phyloP scores from a whole-genome alignment of 2,113 vertebrate species.

The Pardalotus punctatus region DNA sequence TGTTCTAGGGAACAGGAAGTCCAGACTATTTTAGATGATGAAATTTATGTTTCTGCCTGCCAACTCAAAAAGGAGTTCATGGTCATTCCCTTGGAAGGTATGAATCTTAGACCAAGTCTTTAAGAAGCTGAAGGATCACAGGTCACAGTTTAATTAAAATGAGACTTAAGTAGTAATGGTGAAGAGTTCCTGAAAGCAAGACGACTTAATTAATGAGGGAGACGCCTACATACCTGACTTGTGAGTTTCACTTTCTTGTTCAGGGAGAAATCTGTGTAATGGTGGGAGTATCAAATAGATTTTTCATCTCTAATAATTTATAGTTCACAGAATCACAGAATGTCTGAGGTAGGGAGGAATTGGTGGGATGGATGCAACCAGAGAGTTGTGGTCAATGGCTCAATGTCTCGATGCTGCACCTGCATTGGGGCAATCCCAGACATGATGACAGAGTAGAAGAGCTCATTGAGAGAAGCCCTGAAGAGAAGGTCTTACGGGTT shows the following conservation, averaged over 20 bases:
- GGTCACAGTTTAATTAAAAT: background rate
- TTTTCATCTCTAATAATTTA: background rate
- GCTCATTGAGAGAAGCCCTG: background rate
- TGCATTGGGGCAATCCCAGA: background rate
- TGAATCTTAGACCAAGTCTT: background rate
- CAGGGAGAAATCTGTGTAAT: background rate
- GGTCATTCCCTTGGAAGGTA: background rate
- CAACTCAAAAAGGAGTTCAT: background rate
- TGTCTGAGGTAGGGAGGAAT: background rate
- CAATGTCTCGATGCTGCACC: background rate
- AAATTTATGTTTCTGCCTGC: background rate
- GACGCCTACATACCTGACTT: background rate
- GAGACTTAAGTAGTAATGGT: background rate
- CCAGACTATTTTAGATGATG: background rate
- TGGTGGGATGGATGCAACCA: background rate
- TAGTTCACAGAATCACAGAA: background rate
- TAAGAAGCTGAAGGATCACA: background rate
- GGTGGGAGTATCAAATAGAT: background rate
- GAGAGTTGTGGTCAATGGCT: background rate
- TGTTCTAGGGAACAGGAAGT: background rate
- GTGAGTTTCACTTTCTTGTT: background rate
- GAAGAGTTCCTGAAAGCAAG: background rate
- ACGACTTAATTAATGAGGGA: background rate
- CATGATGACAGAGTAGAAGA: background rate
- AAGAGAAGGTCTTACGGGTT: background rate